phyloP scores from a whole-genome alignment of 2,888 invertebrate genomes.

The Baccha elongata region DNA sequence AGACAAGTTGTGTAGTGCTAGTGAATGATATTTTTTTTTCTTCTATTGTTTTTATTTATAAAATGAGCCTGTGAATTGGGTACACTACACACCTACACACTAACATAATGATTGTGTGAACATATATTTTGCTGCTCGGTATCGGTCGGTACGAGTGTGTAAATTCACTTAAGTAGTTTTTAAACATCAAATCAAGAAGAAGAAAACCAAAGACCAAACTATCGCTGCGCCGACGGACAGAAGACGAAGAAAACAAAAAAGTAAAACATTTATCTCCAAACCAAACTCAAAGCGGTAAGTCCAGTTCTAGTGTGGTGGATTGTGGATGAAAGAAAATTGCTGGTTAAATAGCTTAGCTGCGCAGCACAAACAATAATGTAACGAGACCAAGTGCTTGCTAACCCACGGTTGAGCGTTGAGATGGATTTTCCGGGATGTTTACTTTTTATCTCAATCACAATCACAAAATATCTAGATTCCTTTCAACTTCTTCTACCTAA shows the following conservation, averaged over 20 bases:
- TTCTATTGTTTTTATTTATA: conserved; percentile 22
- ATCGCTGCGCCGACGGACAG: too few relatives aligned
- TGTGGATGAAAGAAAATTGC: conserved; percentile 18
- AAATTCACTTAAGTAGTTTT: conserved; percentile 26
- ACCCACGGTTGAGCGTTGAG: background rate
- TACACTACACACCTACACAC: conserved; percentile 28
- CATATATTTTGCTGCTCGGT: conserved; percentile 4
- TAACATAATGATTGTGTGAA: conserved; percentile 27
- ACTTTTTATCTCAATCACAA: conserved; percentile 29
- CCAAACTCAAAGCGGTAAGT: conserved; percentile 59
- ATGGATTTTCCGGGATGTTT: conserved; percentile 21
- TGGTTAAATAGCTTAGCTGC: conserved; percentile 12
- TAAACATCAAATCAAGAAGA: background rate
- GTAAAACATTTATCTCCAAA: conserved; percentile 49
- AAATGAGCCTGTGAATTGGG: conserved; percentile 32
- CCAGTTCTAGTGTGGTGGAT: conserved; percentile 25
- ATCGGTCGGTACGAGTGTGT: conserved; percentile 8
- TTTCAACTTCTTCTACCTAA: background rate
- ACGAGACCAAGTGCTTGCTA: conserved; percentile 6
- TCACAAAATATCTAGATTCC: background rate
- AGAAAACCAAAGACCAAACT: conserved; percentile 16
- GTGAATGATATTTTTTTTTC: conserved; percentile 43
- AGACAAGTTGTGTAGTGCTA: too few relatives aligned
- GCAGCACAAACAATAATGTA: conserved; percentile 12
- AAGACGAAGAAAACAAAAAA: conserved; percentile 23